Conservation (phyloP, 2,888 invertebrate species). For the Coelopa pilipes region DNA sequence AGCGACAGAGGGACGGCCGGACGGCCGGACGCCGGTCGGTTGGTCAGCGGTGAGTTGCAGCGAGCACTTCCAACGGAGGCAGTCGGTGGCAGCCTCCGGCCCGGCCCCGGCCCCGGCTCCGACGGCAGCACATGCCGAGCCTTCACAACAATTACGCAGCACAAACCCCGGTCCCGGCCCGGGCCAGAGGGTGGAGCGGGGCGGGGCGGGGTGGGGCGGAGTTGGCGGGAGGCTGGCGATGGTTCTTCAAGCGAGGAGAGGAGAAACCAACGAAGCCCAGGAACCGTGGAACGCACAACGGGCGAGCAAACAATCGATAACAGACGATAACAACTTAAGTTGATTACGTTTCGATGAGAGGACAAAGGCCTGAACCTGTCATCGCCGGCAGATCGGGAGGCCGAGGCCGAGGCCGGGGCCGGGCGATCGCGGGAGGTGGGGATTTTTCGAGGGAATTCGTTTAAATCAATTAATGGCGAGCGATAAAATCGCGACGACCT, state of each 20-base stretch:
- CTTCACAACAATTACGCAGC: slow-evolving; percentile 33
- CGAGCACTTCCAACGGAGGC: slow-evolving; percentile 27
- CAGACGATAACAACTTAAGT: slow-evolving; percentile 32
- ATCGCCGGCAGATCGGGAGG: too few species aligned
- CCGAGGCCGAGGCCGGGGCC: not conserved
- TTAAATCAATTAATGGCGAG: slow-evolving; percentile 26
- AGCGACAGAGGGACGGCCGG: slow-evolving; percentile 10
- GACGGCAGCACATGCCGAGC: slow-evolving; percentile 16
- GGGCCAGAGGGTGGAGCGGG: not conserved
- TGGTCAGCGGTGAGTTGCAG: slow-evolving; percentile 32
- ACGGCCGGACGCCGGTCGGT: slow-evolving; percentile 22
- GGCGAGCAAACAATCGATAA: slow-evolving; percentile 24
- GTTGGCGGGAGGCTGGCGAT: not conserved
- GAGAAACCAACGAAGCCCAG: slow-evolving; percentile 12
- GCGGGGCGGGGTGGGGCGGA: not conserved
- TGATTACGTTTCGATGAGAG: slow-evolving; percentile 14
- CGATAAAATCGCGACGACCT: slow-evolving; percentile 34
- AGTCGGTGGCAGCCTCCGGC: slow-evolving; percentile 10
- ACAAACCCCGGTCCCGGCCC: not conserved
- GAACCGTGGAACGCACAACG: slow-evolving; percentile 20
- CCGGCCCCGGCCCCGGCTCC: not conserved
- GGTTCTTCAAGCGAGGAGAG: not conserved
- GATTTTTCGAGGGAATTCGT: not conserved
- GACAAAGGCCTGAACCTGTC: slow-evolving; percentile 15
- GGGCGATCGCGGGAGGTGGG: too few species aligned